phyloP scores from a whole-genome alignment of 2,797 vertebrate species.

The Crenichthys baileyi region DNA sequence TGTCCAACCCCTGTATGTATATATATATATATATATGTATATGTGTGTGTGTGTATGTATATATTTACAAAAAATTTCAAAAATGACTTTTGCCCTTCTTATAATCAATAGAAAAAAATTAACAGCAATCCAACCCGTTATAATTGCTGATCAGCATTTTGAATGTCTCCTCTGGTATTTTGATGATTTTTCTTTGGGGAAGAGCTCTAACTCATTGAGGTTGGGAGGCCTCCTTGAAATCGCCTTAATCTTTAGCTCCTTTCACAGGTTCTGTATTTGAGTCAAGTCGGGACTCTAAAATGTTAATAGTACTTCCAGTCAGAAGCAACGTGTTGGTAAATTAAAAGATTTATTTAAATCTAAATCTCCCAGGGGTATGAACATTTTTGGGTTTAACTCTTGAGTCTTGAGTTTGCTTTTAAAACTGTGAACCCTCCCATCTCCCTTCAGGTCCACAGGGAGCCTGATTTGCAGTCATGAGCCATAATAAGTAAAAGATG shows the following conservation, averaged over 20 bases:
- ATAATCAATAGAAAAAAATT: too few species aligned
- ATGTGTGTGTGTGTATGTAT: too few species aligned
- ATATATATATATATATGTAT: too few species aligned
- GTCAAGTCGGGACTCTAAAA: not conserved
- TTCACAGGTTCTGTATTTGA: not conserved
- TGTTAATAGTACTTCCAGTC: not conserved
- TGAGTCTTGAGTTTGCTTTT: not conserved
- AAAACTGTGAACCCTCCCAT: conserved; percentile 6
- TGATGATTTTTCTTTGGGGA: not conserved
- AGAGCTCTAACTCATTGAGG: not conserved
- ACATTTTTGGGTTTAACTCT: not conserved
- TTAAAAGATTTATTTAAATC: not conserved
- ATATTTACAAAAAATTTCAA: too few species aligned
- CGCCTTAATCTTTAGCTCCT: not conserved
- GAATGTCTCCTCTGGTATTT: not conserved
- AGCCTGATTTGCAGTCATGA: not conserved
- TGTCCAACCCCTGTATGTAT: too few species aligned
- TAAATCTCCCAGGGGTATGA: not conserved
- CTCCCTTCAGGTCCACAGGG: not conserved
- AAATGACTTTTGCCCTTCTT: too few species aligned
- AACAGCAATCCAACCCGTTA: too few species aligned
- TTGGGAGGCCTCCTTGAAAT: not conserved
- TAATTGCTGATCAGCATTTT: not conserved
- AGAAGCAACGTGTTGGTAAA: not conserved
- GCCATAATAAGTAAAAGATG: conserved; percentile 3